These are phyloP conservation scores for Myanophis thanlyinensis DNA, from an alignment of 2,113 vertebrate genomes.

Conservation along the genomic window DNA sequence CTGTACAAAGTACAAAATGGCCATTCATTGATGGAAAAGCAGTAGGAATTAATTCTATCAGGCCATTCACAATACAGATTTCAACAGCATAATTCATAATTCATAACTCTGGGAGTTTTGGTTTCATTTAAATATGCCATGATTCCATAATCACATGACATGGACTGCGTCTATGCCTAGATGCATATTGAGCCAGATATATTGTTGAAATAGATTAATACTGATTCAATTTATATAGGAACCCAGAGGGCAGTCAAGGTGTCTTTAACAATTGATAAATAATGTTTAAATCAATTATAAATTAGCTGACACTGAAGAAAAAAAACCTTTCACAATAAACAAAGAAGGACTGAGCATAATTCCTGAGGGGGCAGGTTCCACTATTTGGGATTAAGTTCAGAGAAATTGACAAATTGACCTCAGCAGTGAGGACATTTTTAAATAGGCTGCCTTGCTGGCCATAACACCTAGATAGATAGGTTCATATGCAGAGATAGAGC, in stretches of 20 bases:
- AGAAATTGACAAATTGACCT: not conserved
- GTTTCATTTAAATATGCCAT: not conserved
- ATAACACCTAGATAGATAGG: not conserved
- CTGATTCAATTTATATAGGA: not conserved
- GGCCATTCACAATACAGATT: not conserved
- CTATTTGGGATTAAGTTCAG: not conserved
- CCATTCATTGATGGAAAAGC: constrained; percentile 16
- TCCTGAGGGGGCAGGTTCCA: not conserved
- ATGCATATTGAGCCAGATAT: not conserved
- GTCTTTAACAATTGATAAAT: not conserved
- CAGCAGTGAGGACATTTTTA: not conserved
- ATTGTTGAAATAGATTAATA: not conserved
- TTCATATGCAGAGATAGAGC: not conserved
- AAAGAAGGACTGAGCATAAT: not conserved
- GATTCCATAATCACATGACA: not conserved
- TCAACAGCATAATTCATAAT: not conserved
- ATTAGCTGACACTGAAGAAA: not conserved
- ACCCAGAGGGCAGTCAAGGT: not conserved
- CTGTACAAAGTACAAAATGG: constrained; percentile 36
- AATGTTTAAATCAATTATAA: not conserved
- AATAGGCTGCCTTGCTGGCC: not conserved
- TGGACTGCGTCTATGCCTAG: not conserved
- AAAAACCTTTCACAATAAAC: not conserved
- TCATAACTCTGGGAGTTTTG: not conserved
- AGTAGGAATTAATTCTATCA: constrained; percentile 23